A percentile compares a stretch with the other conserved stretches of the same genome.
Conservation (phyloP, 2,113 vertebrate genomes). For the Tachysurus vachellii region DNA sequence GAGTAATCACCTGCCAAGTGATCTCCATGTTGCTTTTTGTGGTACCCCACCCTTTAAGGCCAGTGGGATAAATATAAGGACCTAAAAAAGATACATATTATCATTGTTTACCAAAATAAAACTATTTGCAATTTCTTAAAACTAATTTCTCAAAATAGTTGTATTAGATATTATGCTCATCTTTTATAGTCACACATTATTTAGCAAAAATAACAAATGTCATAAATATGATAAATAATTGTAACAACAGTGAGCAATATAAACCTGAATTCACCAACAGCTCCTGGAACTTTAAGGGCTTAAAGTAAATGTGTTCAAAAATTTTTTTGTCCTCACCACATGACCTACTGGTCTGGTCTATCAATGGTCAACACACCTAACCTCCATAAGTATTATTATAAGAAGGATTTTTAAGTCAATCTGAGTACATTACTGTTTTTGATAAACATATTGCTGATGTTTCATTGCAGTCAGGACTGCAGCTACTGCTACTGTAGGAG, state of each 20-base stretch:
- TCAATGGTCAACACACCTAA: neutral
- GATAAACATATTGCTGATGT: neutral
- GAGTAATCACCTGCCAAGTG: slow-evolving; percentile 85
- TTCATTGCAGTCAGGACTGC: neutral
- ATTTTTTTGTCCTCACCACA: neutral
- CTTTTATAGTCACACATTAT: neutral
- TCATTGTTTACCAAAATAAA: neutral
- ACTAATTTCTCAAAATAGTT: neutral
- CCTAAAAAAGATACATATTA: slow-evolving; percentile 69
- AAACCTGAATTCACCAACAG: neutral
- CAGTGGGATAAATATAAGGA: slow-evolving; percentile 83
- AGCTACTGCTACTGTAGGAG: neutral
- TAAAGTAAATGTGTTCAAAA: neutral
- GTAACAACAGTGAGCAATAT: neutral
- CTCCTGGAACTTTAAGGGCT: neutral
- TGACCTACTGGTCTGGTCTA: neutral
- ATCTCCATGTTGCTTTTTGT: slow-evolving; percentile 96
- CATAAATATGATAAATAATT: neutral
- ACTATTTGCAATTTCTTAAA: neutral
- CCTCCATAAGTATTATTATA: neutral
- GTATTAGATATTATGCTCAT: neutral
- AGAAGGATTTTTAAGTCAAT: neutral
- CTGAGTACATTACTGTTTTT: neutral
- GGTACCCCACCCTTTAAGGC: slow-evolving; percentile 85
- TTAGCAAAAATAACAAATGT: neutral